Percentiles rank a stretch among this genome's conserved stretches.
Conservation (phyloP, 1,140 invertebrate species). For the Brachionus rubens region DNA sequence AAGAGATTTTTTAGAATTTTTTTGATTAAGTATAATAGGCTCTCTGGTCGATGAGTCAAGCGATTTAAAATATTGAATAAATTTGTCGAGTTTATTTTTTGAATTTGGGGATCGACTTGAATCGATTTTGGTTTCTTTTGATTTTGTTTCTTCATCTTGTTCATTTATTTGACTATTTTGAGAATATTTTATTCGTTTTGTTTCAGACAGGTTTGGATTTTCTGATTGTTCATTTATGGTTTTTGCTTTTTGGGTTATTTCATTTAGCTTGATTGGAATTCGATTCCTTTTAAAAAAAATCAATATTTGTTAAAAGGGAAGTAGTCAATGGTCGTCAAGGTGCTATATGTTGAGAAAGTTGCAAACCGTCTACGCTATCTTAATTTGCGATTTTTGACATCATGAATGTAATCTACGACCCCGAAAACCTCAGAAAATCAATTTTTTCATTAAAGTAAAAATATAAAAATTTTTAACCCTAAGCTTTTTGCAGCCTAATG, state of each 20-base stretch:
- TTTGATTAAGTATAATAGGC: too few relatives aligned
- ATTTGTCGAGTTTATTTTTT: conserved; percentile 38
- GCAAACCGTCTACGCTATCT: too few relatives aligned
- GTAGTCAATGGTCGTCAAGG: too few relatives aligned
- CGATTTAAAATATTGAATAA: conserved; percentile 10
- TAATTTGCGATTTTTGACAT: too few relatives aligned
- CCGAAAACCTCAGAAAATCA: too few relatives aligned
- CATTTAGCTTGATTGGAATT: background rate
- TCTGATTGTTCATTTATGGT: background rate
- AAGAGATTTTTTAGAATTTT: conserved; percentile 12
- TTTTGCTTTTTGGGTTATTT: background rate
- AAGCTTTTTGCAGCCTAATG: too few relatives aligned
- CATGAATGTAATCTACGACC: too few relatives aligned
- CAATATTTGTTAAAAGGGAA: too few relatives aligned
- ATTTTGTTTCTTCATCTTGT: background rate
- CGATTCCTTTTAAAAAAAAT: too few relatives aligned
- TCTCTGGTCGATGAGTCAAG: background rate
- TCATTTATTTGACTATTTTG: background rate
- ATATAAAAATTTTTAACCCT: too few relatives aligned
- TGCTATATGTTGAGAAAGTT: too few relatives aligned
- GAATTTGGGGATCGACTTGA: background rate
- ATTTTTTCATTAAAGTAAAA: too few relatives aligned
- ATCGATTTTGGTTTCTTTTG: background rate
- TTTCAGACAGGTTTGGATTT: background rate
- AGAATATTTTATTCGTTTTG: conserved; percentile 33